A percentile compares a stretch with the other conserved stretches of the same genome.
Evolutionary conservation across 2,113 vertebrate genomes (phyloP).

Genomic region (Pogona vitticeps): DNA sequence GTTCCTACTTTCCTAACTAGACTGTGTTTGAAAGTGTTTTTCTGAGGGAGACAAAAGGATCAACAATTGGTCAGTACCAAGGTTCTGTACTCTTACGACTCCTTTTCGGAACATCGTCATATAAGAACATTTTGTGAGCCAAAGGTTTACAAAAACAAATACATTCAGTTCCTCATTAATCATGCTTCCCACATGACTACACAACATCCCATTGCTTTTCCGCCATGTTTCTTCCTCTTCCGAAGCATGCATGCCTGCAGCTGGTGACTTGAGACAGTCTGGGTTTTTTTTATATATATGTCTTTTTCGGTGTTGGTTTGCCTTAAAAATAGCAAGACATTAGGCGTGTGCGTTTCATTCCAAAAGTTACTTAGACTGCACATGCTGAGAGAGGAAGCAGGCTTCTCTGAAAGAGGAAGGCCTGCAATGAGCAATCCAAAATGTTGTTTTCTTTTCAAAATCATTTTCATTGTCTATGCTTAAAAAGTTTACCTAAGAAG

Average conservation of each 20-base stretch:
- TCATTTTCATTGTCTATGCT: conserved; percentile 21
- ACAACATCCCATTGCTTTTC: conserved; percentile 36
- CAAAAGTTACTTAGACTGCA: conserved; percentile 25
- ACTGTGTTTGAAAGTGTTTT: background rate
- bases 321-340: rapidly evolving
- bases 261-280: background rate
- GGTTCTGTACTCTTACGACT: background rate
- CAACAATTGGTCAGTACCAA: background rate
- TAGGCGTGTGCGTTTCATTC: background rate
- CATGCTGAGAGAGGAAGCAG: conserved; percentile 2
- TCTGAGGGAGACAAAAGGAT: background rate
- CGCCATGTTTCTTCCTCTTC: conserved; percentile 47
- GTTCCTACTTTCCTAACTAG: background rate
- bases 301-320: background rate
- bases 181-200: conserved; percentile 45
- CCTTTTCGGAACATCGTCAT: conserved; percentile 51
- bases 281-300: conserved; percentile 17
- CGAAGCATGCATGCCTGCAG: background rate
- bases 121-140: conserved; percentile 26
- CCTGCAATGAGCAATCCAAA: background rate
- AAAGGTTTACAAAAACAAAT: conserved; percentile 53
- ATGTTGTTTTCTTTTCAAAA: conserved; percentile 28
- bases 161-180: conserved; percentile 65
- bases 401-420: conserved; percentile 31
- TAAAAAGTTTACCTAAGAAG: conserved; percentile 51